phyloP scores from a whole-genome alignment of 2,888 invertebrate genomes.

The Stomorhina lunata region DNA sequence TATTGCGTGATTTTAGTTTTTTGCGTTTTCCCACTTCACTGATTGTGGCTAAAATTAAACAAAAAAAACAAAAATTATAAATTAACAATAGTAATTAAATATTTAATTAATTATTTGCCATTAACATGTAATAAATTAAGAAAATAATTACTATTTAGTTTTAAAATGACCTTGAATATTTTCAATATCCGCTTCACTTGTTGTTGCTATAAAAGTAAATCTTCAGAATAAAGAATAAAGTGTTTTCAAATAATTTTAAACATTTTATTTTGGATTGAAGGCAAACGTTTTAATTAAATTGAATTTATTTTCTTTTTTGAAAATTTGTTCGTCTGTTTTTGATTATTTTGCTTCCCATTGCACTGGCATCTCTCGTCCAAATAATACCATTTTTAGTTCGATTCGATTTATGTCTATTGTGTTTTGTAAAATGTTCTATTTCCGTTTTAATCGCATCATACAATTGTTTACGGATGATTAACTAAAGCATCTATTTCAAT shows the following conservation, averaged over 20 bases:
- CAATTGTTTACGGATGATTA: constrained; percentile 52
- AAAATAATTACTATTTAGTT: constrained; percentile 22
- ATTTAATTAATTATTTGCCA: constrained; percentile 37
- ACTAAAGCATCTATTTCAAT: constrained; percentile 19
- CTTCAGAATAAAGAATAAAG: constrained; percentile 1
- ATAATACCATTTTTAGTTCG: constrained; percentile 22
- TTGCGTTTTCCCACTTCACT: constrained; percentile 76
- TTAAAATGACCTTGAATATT: constrained; percentile 48
- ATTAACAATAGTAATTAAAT: constrained; percentile 34
- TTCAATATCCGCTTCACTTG: constrained; percentile 62
- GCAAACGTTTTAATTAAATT: constrained; percentile 8
- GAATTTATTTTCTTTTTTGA: not conserved
- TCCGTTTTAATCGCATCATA: constrained; percentile 35
- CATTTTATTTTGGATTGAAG: constrained; percentile 26
- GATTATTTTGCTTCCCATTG: not conserved
- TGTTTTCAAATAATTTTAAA: not conserved
- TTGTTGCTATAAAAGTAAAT: not conserved
- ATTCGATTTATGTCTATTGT: constrained; percentile 2
- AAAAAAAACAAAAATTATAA: not conserved
- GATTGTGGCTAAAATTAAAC: constrained; percentile 68
- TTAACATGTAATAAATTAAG: constrained; percentile 48
- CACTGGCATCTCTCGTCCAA: not conserved
- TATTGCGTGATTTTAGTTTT: constrained; percentile 77
- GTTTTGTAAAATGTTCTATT: constrained; percentile 38
- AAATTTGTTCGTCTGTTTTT: not conserved